phyloP scores from a whole-genome alignment of 2,888 invertebrate species.

The Dione juno region DNA sequence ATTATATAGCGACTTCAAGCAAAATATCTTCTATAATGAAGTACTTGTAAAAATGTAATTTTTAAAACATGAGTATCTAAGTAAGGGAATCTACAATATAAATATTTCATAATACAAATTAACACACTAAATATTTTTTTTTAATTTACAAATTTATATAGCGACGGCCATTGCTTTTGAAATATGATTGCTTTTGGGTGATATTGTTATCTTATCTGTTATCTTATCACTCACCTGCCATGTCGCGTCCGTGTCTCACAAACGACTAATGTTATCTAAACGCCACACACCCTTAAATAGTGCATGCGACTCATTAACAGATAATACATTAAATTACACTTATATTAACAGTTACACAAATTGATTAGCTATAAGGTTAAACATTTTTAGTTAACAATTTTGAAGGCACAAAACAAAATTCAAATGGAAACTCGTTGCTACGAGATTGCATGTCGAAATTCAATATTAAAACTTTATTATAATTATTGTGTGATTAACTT shows the following conservation, averaged over 20 bases:
- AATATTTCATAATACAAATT: neutral
- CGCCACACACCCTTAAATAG: slow-evolving; percentile 50
- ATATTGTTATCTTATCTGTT: slow-evolving; percentile 50
- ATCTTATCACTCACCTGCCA: slow-evolving; percentile 59
- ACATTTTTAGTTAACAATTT: neutral
- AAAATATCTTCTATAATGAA: too few species aligned
- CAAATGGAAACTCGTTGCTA: too few species aligned
- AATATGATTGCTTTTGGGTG: slow-evolving; percentile 34
- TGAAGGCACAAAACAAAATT: neutral
- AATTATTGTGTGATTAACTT: too few species aligned
- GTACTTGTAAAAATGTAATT: too few species aligned
- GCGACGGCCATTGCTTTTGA: slow-evolving; percentile 46
- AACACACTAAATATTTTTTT: neutral
- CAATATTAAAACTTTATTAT: too few species aligned
- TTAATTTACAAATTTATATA: slow-evolving; percentile 3
- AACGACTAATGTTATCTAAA: slow-evolving; percentile 48
- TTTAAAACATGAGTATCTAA: too few species aligned
- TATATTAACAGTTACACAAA: too few species aligned
- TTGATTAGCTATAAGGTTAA: too few species aligned
- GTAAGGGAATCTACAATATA: neutral
- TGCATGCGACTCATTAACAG: slow-evolving; percentile 37
- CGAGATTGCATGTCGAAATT: too few species aligned
- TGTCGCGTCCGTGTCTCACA: slow-evolving; percentile 46
- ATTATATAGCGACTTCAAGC: neutral
- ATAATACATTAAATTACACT: slow-evolving; percentile 30